Conservation (phyloP, 1,140 invertebrate genomes). For the Drosophila rhopaloa region DNA sequence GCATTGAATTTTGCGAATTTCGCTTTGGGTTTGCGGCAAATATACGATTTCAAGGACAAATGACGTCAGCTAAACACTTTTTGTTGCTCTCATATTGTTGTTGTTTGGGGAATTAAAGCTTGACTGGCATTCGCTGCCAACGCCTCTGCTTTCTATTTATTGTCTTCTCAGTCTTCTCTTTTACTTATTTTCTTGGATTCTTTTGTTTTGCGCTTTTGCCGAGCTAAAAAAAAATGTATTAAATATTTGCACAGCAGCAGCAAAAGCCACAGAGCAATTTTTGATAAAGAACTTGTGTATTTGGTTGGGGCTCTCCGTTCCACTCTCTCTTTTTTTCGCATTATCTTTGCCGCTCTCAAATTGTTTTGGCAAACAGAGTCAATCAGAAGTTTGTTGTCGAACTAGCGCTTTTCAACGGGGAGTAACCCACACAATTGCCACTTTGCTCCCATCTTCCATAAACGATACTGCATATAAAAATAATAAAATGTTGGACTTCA, state of each 20-base stretch:
- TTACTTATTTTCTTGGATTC: constrained; percentile 21
- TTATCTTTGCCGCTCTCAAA: constrained; percentile 19
- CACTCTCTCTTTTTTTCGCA: constrained; percentile 4
- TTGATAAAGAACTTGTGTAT: constrained; percentile 66
- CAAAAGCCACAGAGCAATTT: constrained; percentile 40
- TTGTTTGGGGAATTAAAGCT: constrained; percentile 50
- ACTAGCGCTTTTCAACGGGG: constrained; percentile 8
- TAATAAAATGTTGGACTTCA: background rate
- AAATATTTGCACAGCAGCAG: constrained; percentile 76
- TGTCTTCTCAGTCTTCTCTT: constrained; percentile 30
- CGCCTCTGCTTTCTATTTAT: constrained; percentile 59
- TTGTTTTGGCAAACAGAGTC: constrained; percentile 60
- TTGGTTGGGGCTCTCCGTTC: background rate
- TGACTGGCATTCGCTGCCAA: constrained; percentile 44
- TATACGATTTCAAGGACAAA: constrained; percentile 81
- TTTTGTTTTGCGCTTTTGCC: constrained; percentile 52
- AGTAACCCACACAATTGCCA: constrained; percentile 7
- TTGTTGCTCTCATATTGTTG: constrained; percentile 33
- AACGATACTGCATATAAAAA: background rate
- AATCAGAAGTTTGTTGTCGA: constrained; percentile 51
- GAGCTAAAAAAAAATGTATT: constrained; percentile 37
- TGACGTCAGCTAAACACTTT: constrained; percentile 81
- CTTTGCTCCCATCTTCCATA: background rate
- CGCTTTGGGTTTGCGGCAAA: constrained; percentile 70
- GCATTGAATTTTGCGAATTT: constrained; percentile 78